Evolutionary conservation across 2,888 invertebrate genomes (phyloP).

Genomic region (Ochropacha duplaris): DNA sequence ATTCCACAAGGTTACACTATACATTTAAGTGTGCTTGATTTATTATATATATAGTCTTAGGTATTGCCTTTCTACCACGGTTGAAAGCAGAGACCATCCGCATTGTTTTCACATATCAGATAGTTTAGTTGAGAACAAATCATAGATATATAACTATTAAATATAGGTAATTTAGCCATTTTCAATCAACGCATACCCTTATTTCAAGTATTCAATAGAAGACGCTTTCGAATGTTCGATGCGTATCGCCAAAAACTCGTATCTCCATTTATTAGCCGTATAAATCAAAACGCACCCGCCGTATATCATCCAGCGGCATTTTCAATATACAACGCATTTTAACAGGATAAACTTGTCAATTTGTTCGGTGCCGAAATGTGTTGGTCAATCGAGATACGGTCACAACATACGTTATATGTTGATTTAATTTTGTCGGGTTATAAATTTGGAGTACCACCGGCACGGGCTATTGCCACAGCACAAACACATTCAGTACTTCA

Average conservation of each 20-base stretch:
- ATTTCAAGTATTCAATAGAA: background rate
- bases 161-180: no score
- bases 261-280: slow-evolving; percentile 43
- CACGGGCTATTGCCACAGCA: slow-evolving; percentile 26
- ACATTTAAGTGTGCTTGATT: no score
- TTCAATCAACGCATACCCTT: background rate
- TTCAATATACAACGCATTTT: slow-evolving; percentile 48
- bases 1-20: background rate
- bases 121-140: no score
- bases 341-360: slow-evolving; percentile 61
- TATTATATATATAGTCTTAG: no score
- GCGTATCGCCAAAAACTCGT: slow-evolving; percentile 41
- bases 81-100: no score
- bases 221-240: slow-evolving; percentile 16
- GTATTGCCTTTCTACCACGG: no score
- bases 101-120: no score
- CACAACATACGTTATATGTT: slow-evolving; percentile 53
- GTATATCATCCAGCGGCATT: slow-evolving; percentile 34
- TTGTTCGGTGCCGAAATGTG: slow-evolving; percentile 51
- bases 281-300: slow-evolving; percentile 40
- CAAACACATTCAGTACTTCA: slow-evolving; percentile 5
- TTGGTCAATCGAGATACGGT: slow-evolving; percentile 43
- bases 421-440: slow-evolving; percentile 65
- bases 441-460: slow-evolving; percentile 49
- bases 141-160: no score